These are phyloP conservation scores for Microhierax caerulescens DNA, from an alignment of 2,797 vertebrate species.

Conservation along the genomic window DNA sequence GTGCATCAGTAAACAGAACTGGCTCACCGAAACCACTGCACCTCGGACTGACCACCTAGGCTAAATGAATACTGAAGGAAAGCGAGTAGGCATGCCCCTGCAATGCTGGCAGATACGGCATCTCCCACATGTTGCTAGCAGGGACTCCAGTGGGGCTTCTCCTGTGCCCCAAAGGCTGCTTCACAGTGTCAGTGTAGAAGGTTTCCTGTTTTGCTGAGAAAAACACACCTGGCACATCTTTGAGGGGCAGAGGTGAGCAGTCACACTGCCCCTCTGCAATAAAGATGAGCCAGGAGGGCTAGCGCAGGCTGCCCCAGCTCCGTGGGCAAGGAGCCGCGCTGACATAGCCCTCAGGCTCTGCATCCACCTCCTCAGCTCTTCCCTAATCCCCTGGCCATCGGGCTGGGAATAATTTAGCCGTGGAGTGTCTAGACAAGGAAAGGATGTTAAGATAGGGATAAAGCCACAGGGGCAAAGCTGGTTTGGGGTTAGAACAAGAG, in stretches of 20 bases:
- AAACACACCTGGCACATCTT: background rate
- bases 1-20: background rate
- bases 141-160: background rate
- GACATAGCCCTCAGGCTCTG: background rate
- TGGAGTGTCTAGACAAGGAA: background rate
- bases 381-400: background rate
- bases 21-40: background rate
- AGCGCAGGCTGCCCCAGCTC: background rate
- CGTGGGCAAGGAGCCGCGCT: accelerated
- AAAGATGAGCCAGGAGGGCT: accelerated
- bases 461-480: background rate
- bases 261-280: background rate
- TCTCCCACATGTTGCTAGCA: background rate
- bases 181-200: background rate
- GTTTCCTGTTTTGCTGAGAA: background rate
- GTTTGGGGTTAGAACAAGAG: background rate
- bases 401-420: background rate
- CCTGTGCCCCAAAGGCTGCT: background rate
- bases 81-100: background rate
- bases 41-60: background rate
- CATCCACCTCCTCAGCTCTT: background rate
- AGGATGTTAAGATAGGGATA: background rate
- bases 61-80: background rate
- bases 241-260: background rate
- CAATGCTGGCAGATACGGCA: background rate